Base-by-base conservation (phyloP, 2,113 vertebrate species). In the Bostrychus sinensis region DNA sequence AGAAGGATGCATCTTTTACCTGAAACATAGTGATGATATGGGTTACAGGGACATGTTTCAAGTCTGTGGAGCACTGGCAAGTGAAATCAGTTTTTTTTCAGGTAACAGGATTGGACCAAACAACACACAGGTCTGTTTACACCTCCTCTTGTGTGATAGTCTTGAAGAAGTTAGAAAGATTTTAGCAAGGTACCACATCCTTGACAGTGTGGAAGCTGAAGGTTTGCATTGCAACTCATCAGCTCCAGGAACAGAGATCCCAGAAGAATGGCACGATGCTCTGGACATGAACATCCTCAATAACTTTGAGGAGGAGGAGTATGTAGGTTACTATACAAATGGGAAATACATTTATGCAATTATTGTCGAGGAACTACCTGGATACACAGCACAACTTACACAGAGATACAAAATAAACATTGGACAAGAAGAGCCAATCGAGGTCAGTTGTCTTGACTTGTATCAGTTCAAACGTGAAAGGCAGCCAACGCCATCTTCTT, bases 261-360 rank as follows among this genome's bases (percentile, higher is more conserved):
- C 91, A 58, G 72, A 87, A 30, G 92, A 92, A 78, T 93, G 92
- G 91, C 72, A 89, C 12, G 92, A 94, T 65, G 81, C 60, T 25
- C 79, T 94, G 53, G 91, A 94, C 48, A 93, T 93, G 92, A 81
- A 69, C 60, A 62, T 90, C 23, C 62, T 91, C 11, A 92, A 94
- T 72, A 91, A 88, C 73, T 93, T 92, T 80, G 85, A 89, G 72
- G 84, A 78, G 48, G 90, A 83, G 10, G 93, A 94, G 38, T 93
- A 91, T 74, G 91, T 94, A 56, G 92, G 89, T 34, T 94, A 89
- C 60, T 64, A 70, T 3, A 66, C 30, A 1, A 50, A 74, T 22
- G 16, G 73, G 20, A 82, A 74, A 38, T 91, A 89, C 26, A 66
- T 87, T 9, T 92, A 91, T 77, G 92, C 91, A 45, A 32, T 92